These are phyloP conservation scores for Nymphalis io DNA, from an alignment of 1,140 invertebrate species.

Conservation along the genomic window DNA sequence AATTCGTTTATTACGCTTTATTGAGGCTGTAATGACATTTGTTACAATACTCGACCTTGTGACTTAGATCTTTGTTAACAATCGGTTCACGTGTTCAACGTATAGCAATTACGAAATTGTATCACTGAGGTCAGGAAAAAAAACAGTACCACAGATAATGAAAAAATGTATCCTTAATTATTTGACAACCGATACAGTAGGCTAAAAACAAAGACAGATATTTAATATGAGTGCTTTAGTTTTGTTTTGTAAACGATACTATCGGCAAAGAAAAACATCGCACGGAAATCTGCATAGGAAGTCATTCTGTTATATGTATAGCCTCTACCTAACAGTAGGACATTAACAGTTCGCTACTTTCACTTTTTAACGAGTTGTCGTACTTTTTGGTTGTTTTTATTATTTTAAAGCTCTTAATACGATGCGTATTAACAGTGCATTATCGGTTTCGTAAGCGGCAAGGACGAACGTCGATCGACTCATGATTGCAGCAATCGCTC, in stretches of 20 bases:
- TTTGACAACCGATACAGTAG: constrained; percentile 17
- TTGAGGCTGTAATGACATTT: constrained; percentile 62
- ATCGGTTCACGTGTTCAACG: constrained; percentile 60
- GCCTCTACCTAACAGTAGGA: constrained; percentile 13
- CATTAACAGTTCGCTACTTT: constrained; percentile 11
- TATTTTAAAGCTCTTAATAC: constrained; percentile 64
- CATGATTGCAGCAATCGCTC: constrained; percentile 53
- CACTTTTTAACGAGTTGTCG: constrained; percentile 15
- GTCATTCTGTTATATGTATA: not conserved
- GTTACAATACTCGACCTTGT: constrained; percentile 67
- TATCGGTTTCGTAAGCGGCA: constrained; percentile 71
- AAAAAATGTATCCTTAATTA: constrained; percentile 36
- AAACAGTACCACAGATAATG: constrained; percentile 22
- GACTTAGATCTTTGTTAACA: constrained; percentile 62
- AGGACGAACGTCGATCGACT: constrained; percentile 58
- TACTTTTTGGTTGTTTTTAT: constrained; percentile 30
- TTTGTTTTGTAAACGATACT: not conserved
- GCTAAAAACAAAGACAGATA: not conserved
- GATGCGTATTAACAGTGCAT: constrained; percentile 66
- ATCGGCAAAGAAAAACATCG: constrained; percentile 1
- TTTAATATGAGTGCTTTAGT: constrained; percentile 7
- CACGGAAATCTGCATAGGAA: constrained; percentile 7
- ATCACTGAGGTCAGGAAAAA: constrained; percentile 58
- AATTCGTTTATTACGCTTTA: constrained; percentile 48
- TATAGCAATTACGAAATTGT: constrained; percentile 64